Percentiles rank a stretch among this genome's conserved stretches.
Conservation (phyloP, 2,888 invertebrate genomes). For the Cetonia aurata region DNA sequence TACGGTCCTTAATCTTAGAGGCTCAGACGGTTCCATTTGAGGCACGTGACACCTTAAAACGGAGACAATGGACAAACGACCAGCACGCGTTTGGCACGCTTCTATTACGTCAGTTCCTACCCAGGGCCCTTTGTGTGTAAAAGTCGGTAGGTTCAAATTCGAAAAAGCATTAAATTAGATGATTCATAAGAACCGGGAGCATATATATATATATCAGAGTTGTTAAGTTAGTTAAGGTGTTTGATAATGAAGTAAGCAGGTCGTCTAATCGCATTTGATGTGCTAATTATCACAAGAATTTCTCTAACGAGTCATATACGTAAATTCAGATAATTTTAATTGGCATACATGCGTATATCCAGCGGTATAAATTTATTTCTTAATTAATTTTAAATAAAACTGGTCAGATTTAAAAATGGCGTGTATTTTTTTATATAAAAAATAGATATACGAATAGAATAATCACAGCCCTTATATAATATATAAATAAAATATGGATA, state of each 20-base stretch:
- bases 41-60: conserved; percentile 52
- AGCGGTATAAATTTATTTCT: too few relatives aligned
- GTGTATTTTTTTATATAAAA: not conserved
- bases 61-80: conserved; percentile 54
- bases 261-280: too few relatives aligned
- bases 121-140: conserved; percentile 52
- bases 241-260: too few relatives aligned
- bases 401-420: too few relatives aligned
- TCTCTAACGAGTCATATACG: too few relatives aligned
- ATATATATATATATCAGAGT: too few relatives aligned
- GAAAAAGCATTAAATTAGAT: conserved; percentile 57
- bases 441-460: conserved; percentile 24
- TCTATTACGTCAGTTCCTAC: conserved; percentile 58
- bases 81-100: conserved; percentile 53
- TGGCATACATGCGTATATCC: too few relatives aligned
- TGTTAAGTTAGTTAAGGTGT: too few relatives aligned
- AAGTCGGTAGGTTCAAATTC: conserved; percentile 50
- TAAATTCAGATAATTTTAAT: too few relatives aligned
- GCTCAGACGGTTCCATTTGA: conserved; percentile 53
- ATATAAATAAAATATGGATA: not conserved
- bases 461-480: conserved; percentile 36
- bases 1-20: conserved; percentile 43
- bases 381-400: too few relatives aligned
- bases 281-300: too few relatives aligned
- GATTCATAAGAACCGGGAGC: conserved; percentile 45